Evolutionary conservation across 2,888 invertebrate species (phyloP).

Genomic region (Dascillus cervinus): DNA sequence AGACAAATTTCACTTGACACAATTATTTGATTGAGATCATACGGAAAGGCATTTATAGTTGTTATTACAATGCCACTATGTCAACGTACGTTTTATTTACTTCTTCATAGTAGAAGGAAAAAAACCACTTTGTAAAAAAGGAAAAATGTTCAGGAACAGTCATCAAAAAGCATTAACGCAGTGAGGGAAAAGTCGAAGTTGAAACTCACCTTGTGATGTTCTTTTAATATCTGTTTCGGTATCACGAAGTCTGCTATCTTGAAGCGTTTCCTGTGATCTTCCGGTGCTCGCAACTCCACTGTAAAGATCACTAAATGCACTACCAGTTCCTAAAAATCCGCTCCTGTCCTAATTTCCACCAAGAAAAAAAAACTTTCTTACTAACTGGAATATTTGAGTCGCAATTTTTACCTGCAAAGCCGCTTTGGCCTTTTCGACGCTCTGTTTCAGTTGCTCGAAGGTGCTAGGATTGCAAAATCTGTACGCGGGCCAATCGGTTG

Average conservation of each 20-base stretch:
- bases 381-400: too few relatives aligned
- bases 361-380: slow-evolving; percentile 3
- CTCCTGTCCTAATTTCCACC: slow-evolving; percentile 55
- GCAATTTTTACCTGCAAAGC: slow-evolving; percentile 57
- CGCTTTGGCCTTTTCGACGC: slow-evolving; percentile 85
- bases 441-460: slow-evolving; percentile 83
- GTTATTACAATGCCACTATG: too few relatives aligned
- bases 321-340: slow-evolving; percentile 61
- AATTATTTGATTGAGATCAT: too few relatives aligned
- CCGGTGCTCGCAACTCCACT: slow-evolving; percentile 41
- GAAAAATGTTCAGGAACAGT: too few relatives aligned
- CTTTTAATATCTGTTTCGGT: slow-evolving; percentile 36
- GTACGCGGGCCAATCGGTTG: slow-evolving; percentile 65
- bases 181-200: too few relatives aligned
- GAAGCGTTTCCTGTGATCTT: slow-evolving; percentile 32
- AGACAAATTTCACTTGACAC: too few relatives aligned
- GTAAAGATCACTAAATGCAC: slow-evolving; percentile 64
- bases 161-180: too few relatives aligned
- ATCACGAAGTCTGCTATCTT: slow-evolving; percentile 36
- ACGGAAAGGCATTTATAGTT: too few relatives aligned
- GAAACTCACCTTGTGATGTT: slow-evolving; percentile 33
- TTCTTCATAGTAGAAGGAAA: too few relatives aligned
- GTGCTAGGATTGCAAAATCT: slow-evolving; percentile 77
- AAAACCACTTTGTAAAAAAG: too few relatives aligned
- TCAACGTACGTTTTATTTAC: too few relatives aligned